Percentiles rank a stretch among this genome's conserved stretches.
These are phyloP conservation scores for Contarinia nasturtii DNA, from an alignment of 1,140 invertebrate genomes.

Conservation along the genomic window DNA sequence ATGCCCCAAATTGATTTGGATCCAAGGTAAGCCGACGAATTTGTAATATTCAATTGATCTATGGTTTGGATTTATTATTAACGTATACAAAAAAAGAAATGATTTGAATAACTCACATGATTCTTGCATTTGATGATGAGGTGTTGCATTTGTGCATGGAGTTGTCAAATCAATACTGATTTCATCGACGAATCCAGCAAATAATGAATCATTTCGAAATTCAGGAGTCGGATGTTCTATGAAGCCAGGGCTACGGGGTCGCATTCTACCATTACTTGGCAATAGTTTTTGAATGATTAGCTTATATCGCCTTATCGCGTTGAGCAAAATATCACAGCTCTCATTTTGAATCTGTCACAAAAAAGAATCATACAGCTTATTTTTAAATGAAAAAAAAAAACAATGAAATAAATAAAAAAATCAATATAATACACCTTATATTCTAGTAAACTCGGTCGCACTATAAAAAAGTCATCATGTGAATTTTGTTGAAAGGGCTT, in stretches of 20 bases:
- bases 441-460: slow-evolving; percentile 6
- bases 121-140: slow-evolving; percentile 47
- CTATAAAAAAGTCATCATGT: slow-evolving; percentile 1
- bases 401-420: not conserved
- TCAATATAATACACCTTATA: slow-evolving; percentile 3
- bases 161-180: slow-evolving; percentile 30
- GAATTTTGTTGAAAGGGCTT: slow-evolving; percentile 5
- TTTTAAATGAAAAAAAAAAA: not conserved
- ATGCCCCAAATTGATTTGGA: slow-evolving; percentile 52
- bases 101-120: slow-evolving; percentile 33
- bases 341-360: slow-evolving; percentile 6
- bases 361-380: not conserved
- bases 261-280: not conserved
- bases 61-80: not conserved
- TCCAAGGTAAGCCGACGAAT: slow-evolving; percentile 13
- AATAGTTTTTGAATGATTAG: slow-evolving; percentile 6
- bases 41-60: slow-evolving; percentile 4
- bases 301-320: slow-evolving; percentile 19
- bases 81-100: not conserved
- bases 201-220: slow-evolving; percentile 10
- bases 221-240: not conserved
- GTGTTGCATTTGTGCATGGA: slow-evolving; percentile 34
- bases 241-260: not conserved
- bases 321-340: slow-evolving; percentile 17
- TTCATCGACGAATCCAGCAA: slow-evolving; percentile 22